Conservation (phyloP, 2,113 vertebrate genomes). For the Calidris pygmaea region DNA sequence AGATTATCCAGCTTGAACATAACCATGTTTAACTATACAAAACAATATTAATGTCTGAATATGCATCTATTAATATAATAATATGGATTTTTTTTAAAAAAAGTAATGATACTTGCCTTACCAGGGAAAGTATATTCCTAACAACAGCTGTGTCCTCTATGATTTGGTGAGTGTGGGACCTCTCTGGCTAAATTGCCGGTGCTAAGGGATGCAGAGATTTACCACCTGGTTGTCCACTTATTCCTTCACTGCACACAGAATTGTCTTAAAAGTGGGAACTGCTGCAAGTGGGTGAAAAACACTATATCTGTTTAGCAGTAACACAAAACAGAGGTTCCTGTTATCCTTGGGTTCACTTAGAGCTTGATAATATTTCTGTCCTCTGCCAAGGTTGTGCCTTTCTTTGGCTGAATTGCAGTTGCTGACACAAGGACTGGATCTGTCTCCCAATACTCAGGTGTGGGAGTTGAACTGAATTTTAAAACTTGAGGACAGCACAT, state of each 20-base stretch:
- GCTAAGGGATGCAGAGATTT: background rate
- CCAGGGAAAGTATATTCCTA: background rate
- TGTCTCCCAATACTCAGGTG: background rate
- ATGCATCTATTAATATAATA: background rate
- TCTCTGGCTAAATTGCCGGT: background rate
- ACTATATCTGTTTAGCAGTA: background rate
- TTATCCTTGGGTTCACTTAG: background rate
- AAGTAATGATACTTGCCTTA: background rate
- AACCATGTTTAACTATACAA: background rate
- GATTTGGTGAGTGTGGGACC: background rate
- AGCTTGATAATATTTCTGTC: background rate
- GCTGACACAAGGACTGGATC: background rate
- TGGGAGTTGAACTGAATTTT: background rate
- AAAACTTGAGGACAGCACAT: background rate
- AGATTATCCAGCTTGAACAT: background rate
- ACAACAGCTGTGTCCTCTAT: fast-evolving
- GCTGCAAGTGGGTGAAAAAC: background rate
- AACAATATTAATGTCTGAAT: background rate
- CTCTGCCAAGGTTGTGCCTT: background rate
- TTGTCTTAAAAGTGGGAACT: background rate
- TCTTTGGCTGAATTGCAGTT: background rate
- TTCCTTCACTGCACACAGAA: background rate
- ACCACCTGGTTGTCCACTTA: background rate
- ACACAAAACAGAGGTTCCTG: background rate
- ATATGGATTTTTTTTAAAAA: fast-evolving